These are phyloP conservation scores for Anarsia innoxiella DNA, from an alignment of 2,888 invertebrate species.

Conservation along the genomic window DNA sequence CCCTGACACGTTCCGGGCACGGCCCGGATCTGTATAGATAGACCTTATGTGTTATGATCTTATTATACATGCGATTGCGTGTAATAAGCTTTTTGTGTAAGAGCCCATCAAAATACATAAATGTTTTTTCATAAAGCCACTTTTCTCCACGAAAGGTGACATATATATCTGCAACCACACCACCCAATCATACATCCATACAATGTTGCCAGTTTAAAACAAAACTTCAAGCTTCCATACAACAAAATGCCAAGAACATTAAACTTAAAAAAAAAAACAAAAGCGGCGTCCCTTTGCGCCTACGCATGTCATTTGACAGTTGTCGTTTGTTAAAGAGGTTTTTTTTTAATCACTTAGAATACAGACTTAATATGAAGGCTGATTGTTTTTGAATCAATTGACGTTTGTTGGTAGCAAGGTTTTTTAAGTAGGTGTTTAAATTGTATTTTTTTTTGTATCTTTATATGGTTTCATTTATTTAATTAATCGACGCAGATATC, in stretches of 20 bases:
- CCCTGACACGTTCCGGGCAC: too few relatives aligned
- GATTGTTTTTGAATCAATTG: slow-evolving; percentile 16
- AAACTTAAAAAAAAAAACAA: slow-evolving; percentile 23
- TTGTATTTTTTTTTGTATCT: background rate
- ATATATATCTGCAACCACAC: too few relatives aligned
- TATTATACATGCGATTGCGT: too few relatives aligned
- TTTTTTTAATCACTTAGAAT: slow-evolving; percentile 28
- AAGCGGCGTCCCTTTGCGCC: slow-evolving; percentile 48
- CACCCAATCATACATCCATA: too few relatives aligned
- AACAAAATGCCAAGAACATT: background rate
- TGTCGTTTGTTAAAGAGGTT: slow-evolving; percentile 40
- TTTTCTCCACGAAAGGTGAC: too few relatives aligned
- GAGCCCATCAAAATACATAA: too few relatives aligned
- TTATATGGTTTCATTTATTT: background rate
- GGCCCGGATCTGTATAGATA: too few relatives aligned
- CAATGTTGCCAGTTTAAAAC: too few relatives aligned
- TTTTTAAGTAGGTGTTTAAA: background rate
- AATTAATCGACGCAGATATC: background rate
- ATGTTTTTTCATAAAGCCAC: too few relatives aligned
- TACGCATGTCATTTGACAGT: slow-evolving; percentile 47
- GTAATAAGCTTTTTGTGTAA: too few relatives aligned
- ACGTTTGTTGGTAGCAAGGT: slow-evolving; percentile 1
- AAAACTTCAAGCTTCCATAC: too few relatives aligned
- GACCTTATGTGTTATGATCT: too few relatives aligned
- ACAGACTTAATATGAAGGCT: slow-evolving; percentile 15